A percentile compares a stretch with the other conserved stretches of the same genome.
Conservation (phyloP, 2,888 invertebrate species). For the Adelphocoris suturalis region DNA sequence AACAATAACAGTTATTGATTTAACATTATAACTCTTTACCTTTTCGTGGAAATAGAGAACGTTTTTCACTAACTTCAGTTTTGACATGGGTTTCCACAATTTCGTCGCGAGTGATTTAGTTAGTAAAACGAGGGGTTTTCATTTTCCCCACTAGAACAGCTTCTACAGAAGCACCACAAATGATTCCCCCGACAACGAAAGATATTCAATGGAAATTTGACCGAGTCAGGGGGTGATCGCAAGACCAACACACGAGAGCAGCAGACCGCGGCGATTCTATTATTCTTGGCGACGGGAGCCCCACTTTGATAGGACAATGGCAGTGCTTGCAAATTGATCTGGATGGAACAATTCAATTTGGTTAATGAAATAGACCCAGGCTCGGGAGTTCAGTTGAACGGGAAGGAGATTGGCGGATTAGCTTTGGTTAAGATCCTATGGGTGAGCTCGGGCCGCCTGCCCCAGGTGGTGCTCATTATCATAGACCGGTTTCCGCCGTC, state of each 20-base stretch:
- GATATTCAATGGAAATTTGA: background rate
- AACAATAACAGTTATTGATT: too few relatives aligned
- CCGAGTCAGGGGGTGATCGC: background rate
- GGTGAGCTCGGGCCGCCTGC: conserved; percentile 33
- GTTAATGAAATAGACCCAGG: conserved; percentile 63
- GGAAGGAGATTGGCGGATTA: conserved; percentile 65
- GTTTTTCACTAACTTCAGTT: too few relatives aligned
- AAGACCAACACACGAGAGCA: background rate
- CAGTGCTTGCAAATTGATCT: conserved; percentile 62
- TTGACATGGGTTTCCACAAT: too few relatives aligned
- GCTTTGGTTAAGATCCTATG: conserved; percentile 66
- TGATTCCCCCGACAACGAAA: too few relatives aligned
- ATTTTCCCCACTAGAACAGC: too few relatives aligned
- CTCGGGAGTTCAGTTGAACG: background rate
- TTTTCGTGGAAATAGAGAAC: too few relatives aligned
- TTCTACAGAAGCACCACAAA: too few relatives aligned
- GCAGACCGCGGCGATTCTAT: background rate
- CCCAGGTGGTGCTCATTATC: conserved; percentile 66
- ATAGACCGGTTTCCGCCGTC: conserved; percentile 65
- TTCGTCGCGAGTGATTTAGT: too few relatives aligned
- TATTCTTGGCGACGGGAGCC: background rate
- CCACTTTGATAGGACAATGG: background rate
- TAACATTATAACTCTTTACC: too few relatives aligned
- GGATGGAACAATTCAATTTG: conserved; percentile 68
- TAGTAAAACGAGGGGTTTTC: too few relatives aligned